Conservation (phyloP, 2,888 invertebrate genomes). For the Phasia obesa region DNA sequence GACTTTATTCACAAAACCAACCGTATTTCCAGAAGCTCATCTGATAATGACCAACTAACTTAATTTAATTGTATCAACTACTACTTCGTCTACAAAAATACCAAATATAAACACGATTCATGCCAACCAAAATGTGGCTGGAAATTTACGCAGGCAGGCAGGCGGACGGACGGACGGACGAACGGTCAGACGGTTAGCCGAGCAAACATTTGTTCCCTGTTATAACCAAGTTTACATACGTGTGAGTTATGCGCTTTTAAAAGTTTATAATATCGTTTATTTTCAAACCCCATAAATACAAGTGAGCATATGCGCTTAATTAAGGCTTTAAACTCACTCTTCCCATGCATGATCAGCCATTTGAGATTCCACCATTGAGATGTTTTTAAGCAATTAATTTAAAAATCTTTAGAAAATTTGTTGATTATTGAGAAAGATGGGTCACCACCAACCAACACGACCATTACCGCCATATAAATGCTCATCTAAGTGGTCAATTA, state of each 20-base stretch:
- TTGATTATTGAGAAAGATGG: conserved; percentile 69
- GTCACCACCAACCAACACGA: conserved; percentile 26
- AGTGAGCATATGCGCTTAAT: conserved; percentile 51
- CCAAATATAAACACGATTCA: conserved; percentile 23
- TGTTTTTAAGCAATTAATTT: conserved; percentile 70
- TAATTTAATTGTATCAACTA: conserved; percentile 76
- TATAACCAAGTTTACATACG: conserved; percentile 48
- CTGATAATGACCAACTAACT: conserved; percentile 81
- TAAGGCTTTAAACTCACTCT: conserved; percentile 56
- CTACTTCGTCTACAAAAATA: conserved; percentile 11
- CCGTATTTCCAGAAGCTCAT: conserved; percentile 81
- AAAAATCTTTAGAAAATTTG: conserved; percentile 61
- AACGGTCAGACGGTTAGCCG: not conserved
- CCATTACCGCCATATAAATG: conserved; percentile 40
- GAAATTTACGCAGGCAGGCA: conserved; percentile 21
- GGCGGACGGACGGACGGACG: not conserved
- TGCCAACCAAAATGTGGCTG: conserved; percentile 34
- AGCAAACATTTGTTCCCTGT: conserved; percentile 14
- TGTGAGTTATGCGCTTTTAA: conserved; percentile 71
- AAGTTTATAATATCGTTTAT: conserved; percentile 54
- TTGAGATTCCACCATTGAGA: conserved; percentile 66
- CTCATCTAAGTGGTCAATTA: conserved; percentile 70
- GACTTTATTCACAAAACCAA: conserved; percentile 74
- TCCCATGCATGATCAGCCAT: conserved; percentile 10
- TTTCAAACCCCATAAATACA: conserved; percentile 52